Base-by-base conservation (phyloP, 2,888 invertebrate genomes). In the Trimorus sp. region DNA sequence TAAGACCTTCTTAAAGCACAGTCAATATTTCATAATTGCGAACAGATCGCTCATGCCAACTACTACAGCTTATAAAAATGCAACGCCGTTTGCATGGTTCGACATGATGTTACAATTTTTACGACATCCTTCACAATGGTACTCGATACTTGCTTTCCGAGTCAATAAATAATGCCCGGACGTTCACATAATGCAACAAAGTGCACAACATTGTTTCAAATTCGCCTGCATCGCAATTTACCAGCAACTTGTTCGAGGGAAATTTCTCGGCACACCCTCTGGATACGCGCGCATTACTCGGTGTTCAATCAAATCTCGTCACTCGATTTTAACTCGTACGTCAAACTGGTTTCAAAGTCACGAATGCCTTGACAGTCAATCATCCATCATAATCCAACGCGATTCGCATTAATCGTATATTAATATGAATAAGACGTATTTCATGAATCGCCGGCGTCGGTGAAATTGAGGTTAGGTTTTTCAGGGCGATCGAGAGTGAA, bases 261-360 rank as follows among this genome's bases (percentile, higher is more conserved):
- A 76, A 71, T 69, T 71, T 76, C 71, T 73, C 54, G 76, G 76
- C 81, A 76, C 81, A 73, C 76, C 76, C 71, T 76, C 49, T 15
- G 66, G 53, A 62, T 58, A 68, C 56, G 16, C 68, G 60, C 71
- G 38, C 42, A 60, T 37, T 42, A 36, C 51, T 69, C 70, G 53
- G 40, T 56, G 79, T 68, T 68, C 71, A 71, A 71, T 78, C 78
- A 71, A 78, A 78, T 78, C 78, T 63, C 70, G 77, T 77, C 77
- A 70, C 70, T 70, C 16, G 70, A 77, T 70, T 77, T 65, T 70
- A 77, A 65, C 58, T 70, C 70, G 45, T 49, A 15, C 59, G 78
- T 78, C 71, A 78, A 71, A 78, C 65, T 70, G 59, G 71, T 70
- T 71, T 80, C 65, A 75, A 70, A 80, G 80, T 75, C 75, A 70